Percentiles rank a stretch among this genome's conserved stretches.
Evolutionary conservation across 2,888 invertebrate genomes (phyloP).

Genomic region (Caenorhabditis becei): DNA sequence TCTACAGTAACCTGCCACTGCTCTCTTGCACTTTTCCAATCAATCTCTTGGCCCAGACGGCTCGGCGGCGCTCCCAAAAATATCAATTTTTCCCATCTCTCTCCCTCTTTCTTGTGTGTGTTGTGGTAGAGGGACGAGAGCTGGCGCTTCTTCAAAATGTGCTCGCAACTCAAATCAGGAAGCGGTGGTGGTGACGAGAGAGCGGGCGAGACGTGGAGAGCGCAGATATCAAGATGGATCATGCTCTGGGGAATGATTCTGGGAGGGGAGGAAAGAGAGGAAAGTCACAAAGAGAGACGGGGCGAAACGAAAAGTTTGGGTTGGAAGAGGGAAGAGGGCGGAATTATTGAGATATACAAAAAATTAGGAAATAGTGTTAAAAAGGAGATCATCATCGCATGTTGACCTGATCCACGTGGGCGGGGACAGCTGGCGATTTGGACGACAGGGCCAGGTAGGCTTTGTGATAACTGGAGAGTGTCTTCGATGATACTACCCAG

Average conservation of each 20-base stretch:
- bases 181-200: constrained; percentile 17
- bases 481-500: constrained; percentile 98
- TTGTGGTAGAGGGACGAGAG: constrained; percentile 8
- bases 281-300: constrained; percentile 31
- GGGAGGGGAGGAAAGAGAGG: constrained; percentile 16
- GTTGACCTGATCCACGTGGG: constrained; percentile 51
- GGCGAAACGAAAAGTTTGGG: constrained; percentile 10
- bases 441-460: constrained; percentile 59
- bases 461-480: constrained; percentile 89
- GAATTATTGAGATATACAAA: not conserved
- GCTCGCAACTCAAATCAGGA: constrained; percentile 54
- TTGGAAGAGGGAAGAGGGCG: constrained; percentile 11
- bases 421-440: constrained; percentile 16
- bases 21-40: constrained; percentile 10
- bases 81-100: constrained; percentile 41
- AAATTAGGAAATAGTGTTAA: constrained; percentile 9
- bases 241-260: constrained; percentile 51
- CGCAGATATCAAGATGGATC: constrained; percentile 50
- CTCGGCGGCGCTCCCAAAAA: constrained; percentile 1
- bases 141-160: constrained; percentile 28
- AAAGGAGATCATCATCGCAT: constrained; percentile 36
- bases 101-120: constrained; percentile 17
- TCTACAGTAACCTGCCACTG: constrained; percentile 37
- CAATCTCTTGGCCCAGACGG: not conserved
- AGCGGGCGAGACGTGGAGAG: constrained; percentile 23